A percentile compares a stretch with the other conserved stretches of the same genome.
These are phyloP conservation scores for Pollachius pollachius DNA, from an alignment of 2,113 vertebrate genomes.

Conservation along the genomic window DNA sequence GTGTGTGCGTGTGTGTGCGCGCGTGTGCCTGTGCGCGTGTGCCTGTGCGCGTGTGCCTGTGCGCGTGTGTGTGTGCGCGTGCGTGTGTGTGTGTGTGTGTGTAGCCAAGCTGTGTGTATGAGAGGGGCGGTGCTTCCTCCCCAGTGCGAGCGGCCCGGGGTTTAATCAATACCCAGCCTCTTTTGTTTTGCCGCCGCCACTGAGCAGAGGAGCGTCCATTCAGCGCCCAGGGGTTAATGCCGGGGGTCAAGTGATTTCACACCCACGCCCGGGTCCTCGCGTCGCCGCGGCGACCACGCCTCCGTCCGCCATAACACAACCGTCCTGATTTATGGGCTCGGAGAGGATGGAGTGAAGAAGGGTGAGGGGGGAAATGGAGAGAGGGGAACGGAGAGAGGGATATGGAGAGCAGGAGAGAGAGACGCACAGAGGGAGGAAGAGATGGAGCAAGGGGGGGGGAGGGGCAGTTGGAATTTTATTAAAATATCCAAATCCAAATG, in stretches of 20 bases:
- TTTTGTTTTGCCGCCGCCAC: conserved; percentile 83
- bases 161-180: conserved; percentile 97
- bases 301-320: conserved; percentile 94
- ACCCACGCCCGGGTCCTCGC: conserved; percentile 87
- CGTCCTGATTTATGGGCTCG: conserved; percentile 95
- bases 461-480: conserved; percentile 88
- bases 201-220: conserved; percentile 89
- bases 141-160: conserved; percentile 85
- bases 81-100: conserved; percentile 13
- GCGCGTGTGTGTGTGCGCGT: not conserved
- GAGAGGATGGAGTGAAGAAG: conserved; percentile 53
- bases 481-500: conserved; percentile 70
- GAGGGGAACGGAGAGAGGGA: conserved; percentile 73
- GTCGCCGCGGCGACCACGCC: conserved; percentile 86
- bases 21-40: too few relatives aligned
- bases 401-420: conserved; percentile 59
- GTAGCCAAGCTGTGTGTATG: not conserved
- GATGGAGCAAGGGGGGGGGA: conserved; percentile 56
- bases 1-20: too few relatives aligned
- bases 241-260: conserved; percentile 99
- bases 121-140: conserved; percentile 87
- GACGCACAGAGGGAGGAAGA: conserved; percentile 45
- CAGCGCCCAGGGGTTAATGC: conserved; percentile 97
- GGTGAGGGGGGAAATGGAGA: conserved; percentile 25
- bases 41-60: too few relatives aligned